Evolutionary conservation across 1,140 invertebrate species (phyloP), one percentile per base, ranked within the genome.

Genomic region (Lordiphosa stackelbergi): DNA sequence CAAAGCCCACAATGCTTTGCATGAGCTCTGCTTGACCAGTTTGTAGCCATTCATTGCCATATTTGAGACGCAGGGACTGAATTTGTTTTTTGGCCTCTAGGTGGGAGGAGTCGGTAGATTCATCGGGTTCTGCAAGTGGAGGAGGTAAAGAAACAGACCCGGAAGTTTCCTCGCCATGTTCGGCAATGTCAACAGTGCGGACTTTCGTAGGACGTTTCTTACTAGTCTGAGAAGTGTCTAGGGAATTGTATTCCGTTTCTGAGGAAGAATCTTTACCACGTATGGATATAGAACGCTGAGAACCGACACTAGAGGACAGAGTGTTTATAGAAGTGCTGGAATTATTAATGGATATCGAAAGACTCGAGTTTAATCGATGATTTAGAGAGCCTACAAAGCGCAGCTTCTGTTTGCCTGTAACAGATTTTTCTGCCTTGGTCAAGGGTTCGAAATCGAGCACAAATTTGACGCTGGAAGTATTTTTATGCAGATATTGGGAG

Each of bases 21-120:
- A 91, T 88, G n/a, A 85, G 86, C 16, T 88, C 87, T 2, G 90
- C 91, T 34, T 89, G 89, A 7, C 90, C 87, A 54, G 85, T 88
- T 37, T 90, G 90, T 9, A 93, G 62, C 92, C 92, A 93, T 38
- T 90, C 88, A 63, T 90, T 89, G 6, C 91, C 91, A 78, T 90
- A 91, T 36, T 89, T 89, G 54, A 90, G 75, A 9, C 91, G 85
- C 7, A 92, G 54, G 12, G 88, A 88, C 49, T 92, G 88, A 48
- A 93, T 90, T 78, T 92, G 89, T 57, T 90, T 89, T 64, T 92
- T 92, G 0, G 90, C 90, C 68, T 91, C 90, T 41, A 93, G 84
- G 73, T 92, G 73, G 5, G 66, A 57, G 6, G 53, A 59, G 40
- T 71, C 66, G 4, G 34, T 41, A 10, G 49, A 16, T 28, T 69